A percentile compares a stretch with the other conserved stretches of the same genome.
Evolutionary conservation across 2,797 vertebrate species (phyloP).

Genomic region (Pipistrellus kuhlii): DNA sequence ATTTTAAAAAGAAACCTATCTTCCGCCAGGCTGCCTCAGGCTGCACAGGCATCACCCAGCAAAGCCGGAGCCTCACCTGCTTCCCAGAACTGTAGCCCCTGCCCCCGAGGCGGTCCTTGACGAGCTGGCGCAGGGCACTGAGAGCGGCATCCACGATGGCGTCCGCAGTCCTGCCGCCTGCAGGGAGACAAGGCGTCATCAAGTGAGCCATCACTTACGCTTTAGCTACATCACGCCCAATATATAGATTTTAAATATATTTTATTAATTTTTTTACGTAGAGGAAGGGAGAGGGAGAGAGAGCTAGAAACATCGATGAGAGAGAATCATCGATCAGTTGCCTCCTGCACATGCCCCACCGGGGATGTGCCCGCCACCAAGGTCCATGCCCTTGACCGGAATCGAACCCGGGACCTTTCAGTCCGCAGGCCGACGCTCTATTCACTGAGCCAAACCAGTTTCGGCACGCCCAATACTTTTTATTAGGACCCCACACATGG

Average conservation of each 20-base stretch:
- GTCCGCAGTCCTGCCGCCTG: conserved; percentile 94
- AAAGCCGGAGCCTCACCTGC: conserved; percentile 85
- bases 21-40: not conserved
- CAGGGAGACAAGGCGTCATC: not conserved
- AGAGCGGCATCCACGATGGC: conserved; percentile 95
- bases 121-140: conserved; percentile 90
- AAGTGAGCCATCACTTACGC: not conserved
- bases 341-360: no score
- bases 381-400: no score
- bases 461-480: not conserved
- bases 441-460: no score
- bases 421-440: no score
- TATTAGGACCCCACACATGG: no score
- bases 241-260: no score
- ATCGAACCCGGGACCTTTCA: no score
- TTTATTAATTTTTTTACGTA: no score
- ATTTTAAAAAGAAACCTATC: not conserved
- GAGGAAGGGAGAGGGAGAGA: no score
- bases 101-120: conserved; percentile 94
- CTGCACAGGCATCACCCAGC: not conserved
- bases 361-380: no score
- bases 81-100: conserved; percentile 91
- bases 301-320: no score
- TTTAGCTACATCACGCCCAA: not conserved
- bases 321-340: no score